Evolutionary conservation across 2,113 vertebrate species (phyloP), one percentile per base, ranked within the genome.

Genomic region (Percina caprodes): DNA sequence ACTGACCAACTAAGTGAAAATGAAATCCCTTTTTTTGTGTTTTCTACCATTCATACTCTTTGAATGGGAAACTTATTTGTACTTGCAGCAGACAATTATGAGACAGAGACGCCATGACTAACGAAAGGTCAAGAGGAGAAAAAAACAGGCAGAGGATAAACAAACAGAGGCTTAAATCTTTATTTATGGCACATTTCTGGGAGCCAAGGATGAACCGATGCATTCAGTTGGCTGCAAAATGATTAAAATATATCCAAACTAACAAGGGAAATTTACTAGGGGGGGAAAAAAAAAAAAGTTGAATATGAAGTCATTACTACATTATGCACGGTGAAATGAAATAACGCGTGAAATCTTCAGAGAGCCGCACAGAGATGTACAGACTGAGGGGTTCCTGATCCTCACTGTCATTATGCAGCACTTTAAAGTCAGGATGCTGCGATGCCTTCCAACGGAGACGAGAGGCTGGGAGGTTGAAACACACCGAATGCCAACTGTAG

Each of bases 401-500:
- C 66, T 74, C 58, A 21, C 26, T 52, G 61, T 82, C 71, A 69
- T 90, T 78, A 83, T 80, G 76, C 84, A 80, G 76, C 66, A 62
- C 66, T 86, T 85, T 84, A 68, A 80, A 85, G 79, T 82, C 59
- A 19, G 59, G 51, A 88, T 80, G 82, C 75, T 3, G 5, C 54
- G 71, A 11, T 77, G 77, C 77, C 69, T 87, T 90, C n/a, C 76
- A 84, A 19, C 58, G 6, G 59, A 80, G 71, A 55, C 59, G 1
- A 42, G 65, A 73, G 59, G 69, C 74, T 42, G 49, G 13, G 75
- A 73, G 79, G 62, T n/a, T 42, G 56, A 85, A 68, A 82, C 75
- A 69, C 1, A 7, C 33, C 26, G 23, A 79, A 87, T 58, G n/a
- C 69, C 76, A 66, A 79, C 81, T 80, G 83, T 77, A 84, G 81